Evolutionary conservation across 2,113 vertebrate genomes (phyloP), one percentile per base, ranked within the genome.

Genomic region (Hippopotamus amphibius): DNA sequence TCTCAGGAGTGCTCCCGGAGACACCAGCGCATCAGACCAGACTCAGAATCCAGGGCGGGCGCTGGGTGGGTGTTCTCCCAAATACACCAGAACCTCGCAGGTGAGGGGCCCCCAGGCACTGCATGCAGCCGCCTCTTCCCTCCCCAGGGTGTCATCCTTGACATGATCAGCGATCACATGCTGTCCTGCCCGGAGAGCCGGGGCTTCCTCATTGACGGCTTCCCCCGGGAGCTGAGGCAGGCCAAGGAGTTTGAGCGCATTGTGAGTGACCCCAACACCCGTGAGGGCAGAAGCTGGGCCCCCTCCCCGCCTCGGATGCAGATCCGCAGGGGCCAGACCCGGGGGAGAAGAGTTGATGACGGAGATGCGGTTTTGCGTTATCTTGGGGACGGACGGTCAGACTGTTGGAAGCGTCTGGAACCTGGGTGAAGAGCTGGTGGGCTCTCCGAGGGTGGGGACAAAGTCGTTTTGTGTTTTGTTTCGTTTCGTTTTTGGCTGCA

Each of bases 171-270:
- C 2, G 57, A 97, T 43, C 79, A 43, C 48, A 93, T 98, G 90
- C 12, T 98, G 76, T 95, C 94, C 48, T 63, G 8, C 1, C 92
- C 95, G 0, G 57, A 93, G 3, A 95, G 85, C 66, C 96, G 37
- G 3, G 97, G 97, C 46, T 98, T 98, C 94, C 92, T 98, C 90
- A 88, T 97, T 0, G 77, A 97, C 0, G 96, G 98, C 80, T 98
- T 98, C 26, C 98, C 96, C 24, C 59, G 85, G 77, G 97, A 97
- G 61, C 84, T 98, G 65, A 68, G 43, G n/a, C 98, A 98, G 55
- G 97, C 97, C 63, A 86, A 90, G 86, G 95, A 98, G 65, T 98
- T 97, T 26, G 98, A 98, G 50, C 57, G 41, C 13, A 46, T 97
- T 6, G 97, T 98, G 93, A 97, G 98, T 95, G 24, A 12, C 11